Evolutionary conservation across 1,140 invertebrate genomes (phyloP), one percentile per base, ranked within the genome.

Genomic region (Drosophila nasuta): DNA sequence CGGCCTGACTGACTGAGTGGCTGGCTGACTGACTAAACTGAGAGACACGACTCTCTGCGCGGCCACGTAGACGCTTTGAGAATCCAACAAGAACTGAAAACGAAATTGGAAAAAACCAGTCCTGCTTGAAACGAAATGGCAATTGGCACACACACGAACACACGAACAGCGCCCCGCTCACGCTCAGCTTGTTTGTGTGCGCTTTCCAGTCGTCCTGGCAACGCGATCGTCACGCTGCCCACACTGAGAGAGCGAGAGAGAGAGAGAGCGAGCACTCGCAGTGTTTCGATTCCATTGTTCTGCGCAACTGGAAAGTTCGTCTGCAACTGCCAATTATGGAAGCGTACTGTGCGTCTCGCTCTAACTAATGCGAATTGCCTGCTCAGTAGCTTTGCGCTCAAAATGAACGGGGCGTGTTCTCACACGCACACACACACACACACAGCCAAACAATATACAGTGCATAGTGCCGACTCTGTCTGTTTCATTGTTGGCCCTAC

Each of bases 61-160:
- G 70, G 76, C 77, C 83, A 80, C 79, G 76, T 88, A 67, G 76
- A 82, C 82, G 83, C 83, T 91, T 91, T 85, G 81, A 88, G 87
- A 91, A 86, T 83, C 87, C 82, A 91, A 91, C 81, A 91, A 88
- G 83, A 92, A 92, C 91, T 92, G 78, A 92, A 82, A 79, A 81
- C 77, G 88, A 81, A 86, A 76, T 77, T 82, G 73, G 79, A 81
- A 81, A 82, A 92, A 92, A 92, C 91, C 91, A 83, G 91, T 91
- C 91, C 87, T 90, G 79, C 11, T 54, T 67, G 75, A 51, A 85
- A 85, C 75, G 41, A 28, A 33, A 30, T 46, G 77, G 79, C 33
- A 78, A 28, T 33, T 33, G 76, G 20, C 52, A 87, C 83, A 25
- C 20, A 25, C 20, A 25, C 3, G 3, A 25, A 25, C 20, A 4